phyloP scores from a whole-genome alignment of 2,888 invertebrate genomes.

The Agrochola circellaris region DNA sequence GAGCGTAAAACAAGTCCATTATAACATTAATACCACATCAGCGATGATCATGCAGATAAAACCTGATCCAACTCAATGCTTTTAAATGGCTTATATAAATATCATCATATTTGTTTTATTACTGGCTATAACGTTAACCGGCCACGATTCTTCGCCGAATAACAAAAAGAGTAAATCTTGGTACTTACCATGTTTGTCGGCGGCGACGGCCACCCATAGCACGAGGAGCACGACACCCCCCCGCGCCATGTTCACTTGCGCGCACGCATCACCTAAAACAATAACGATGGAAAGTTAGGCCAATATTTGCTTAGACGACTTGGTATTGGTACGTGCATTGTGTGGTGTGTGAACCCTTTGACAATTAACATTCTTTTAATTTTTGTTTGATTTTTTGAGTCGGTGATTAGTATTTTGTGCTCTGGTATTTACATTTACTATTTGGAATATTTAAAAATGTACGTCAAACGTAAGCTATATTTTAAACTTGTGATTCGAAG shows the following conservation, averaged over 20 bases:
- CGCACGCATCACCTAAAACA: conserved; percentile 90
- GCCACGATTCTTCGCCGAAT: conserved; percentile 53
- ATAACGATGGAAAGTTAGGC: conserved; percentile 77
- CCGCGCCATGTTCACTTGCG: conserved; percentile 87
- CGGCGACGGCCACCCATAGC: conserved; percentile 88
- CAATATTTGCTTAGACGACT: conserved; percentile 59
- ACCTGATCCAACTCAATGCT: conserved; percentile 43
- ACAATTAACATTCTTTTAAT: conserved; percentile 53
- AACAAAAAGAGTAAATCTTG: conserved; percentile 61
- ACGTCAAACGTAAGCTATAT: background rate
- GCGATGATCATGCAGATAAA: conserved; percentile 40
- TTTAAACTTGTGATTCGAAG: background rate
- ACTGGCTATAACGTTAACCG: conserved; percentile 39
- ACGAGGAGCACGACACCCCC: conserved; percentile 86
- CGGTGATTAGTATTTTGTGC: conserved; percentile 30
- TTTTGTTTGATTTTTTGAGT: conserved; percentile 42
- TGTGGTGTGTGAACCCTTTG: conserved; percentile 61
- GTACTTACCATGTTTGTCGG: conserved; percentile 86
- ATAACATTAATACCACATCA: conserved; percentile 22
- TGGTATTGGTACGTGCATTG: conserved; percentile 60
- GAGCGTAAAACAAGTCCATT: conserved; percentile 30
- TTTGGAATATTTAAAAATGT: background rate
- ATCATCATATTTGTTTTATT: conserved; percentile 55
- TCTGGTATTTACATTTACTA: conserved; percentile 23
- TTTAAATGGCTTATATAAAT: conserved; percentile 59